phyloP scores from a whole-genome alignment of 2,113 vertebrate species.

The Zapornia atra region DNA sequence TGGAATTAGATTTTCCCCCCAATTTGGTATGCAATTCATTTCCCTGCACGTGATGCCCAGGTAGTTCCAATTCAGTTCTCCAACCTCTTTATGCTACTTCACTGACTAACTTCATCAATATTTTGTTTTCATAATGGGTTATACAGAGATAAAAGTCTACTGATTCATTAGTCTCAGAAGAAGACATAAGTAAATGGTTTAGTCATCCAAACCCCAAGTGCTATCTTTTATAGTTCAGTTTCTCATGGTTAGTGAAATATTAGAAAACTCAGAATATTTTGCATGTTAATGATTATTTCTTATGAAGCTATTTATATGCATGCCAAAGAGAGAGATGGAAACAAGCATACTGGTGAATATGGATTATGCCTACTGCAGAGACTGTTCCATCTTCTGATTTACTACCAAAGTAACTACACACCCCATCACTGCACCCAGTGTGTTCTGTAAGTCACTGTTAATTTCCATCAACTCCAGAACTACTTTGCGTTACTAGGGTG shows the following conservation, averaged over 20 bases:
- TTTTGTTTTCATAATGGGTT: background rate
- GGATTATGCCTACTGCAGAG: background rate
- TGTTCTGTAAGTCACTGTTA: background rate
- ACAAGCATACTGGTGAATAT: background rate
- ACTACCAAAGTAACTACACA: background rate
- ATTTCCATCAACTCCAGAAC: background rate
- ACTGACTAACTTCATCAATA: background rate
- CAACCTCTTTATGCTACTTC: background rate
- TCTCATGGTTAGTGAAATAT: background rate
- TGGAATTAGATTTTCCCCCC: background rate
- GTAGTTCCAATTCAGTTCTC: background rate
- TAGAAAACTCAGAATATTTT: background rate
- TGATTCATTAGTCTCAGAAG: background rate
- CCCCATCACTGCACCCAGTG: background rate
- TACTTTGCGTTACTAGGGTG: background rate
- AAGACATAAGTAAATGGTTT: background rate
- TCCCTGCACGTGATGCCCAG: rapidly evolving
- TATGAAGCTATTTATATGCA: background rate
- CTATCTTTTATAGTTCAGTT: background rate
- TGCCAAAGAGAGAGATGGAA: background rate
- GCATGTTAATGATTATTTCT: background rate
- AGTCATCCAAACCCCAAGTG: background rate
- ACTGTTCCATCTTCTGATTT: background rate
- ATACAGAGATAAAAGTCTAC: background rate
- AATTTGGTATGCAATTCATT: background rate